These are phyloP conservation scores for Rhegmatorhina hoffmannsi DNA, from an alignment of 2,113 vertebrate species.

Conservation along the genomic window DNA sequence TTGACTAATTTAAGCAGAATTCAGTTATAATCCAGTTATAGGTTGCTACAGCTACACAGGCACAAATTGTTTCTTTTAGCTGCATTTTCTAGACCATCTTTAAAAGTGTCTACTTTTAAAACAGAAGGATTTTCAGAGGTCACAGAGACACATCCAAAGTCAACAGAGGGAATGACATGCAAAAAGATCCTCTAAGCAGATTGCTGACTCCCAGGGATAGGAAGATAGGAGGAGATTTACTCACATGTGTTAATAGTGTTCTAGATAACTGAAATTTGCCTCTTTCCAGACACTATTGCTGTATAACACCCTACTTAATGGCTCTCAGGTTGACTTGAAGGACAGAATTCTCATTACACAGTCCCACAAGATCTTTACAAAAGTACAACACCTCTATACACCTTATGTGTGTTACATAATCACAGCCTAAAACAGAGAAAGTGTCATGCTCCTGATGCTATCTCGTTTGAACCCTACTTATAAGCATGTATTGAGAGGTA, in stretches of 20 bases:
- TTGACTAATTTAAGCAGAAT: neutral
- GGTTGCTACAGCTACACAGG: neutral
- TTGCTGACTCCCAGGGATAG: neutral
- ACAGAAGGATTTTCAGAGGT: neutral
- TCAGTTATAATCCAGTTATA: neutral
- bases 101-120: neutral
- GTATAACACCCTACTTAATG: neutral
- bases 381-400: neutral
- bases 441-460: neutral
- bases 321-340: neutral
- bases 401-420: neutral
- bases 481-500: neutral
- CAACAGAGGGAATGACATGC: neutral
- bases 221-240: neutral
- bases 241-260: neutral
- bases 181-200: neutral
- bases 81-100: neutral
- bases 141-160: neutral
- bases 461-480: neutral
- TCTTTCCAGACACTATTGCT: neutral
- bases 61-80: neutral
- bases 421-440: neutral
- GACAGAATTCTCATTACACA: neutral
- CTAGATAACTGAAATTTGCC: neutral
- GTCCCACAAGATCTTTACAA: neutral